These are phyloP conservation scores for Ianthella basta DNA, from an alignment of 37 sponge, comb jelly and placozoan species.

Conservation along the genomic window DNA sequence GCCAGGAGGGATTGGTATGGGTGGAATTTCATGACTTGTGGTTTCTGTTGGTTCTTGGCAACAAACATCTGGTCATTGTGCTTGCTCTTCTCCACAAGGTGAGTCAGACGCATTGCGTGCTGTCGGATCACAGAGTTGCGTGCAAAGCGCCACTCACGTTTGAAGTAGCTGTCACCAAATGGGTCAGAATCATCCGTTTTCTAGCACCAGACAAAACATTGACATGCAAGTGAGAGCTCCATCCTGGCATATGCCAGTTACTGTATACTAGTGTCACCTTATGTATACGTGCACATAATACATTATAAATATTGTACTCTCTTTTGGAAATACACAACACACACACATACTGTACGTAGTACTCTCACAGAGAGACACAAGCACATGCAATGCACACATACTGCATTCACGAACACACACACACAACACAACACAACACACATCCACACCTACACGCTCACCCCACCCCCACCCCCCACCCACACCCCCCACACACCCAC, in stretches of 20 bases:
- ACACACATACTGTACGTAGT: conserved; percentile 29
- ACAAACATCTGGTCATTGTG: conserved; percentile 83
- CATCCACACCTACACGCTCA: no score
- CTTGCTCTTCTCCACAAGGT: conserved; percentile 35
- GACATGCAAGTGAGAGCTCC: no score
- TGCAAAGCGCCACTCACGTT: conserved; percentile 74
- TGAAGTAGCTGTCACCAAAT: conserved; percentile 62
- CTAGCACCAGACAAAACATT: conserved; percentile 18
- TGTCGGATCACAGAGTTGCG: conserved; percentile 37
- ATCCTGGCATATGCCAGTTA: background rate
- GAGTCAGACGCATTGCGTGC: background rate
- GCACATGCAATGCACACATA: no score
- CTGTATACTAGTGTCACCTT: background rate
- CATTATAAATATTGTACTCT: background rate
- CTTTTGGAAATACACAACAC: no score
- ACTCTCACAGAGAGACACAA: no score
- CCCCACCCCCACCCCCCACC: no score
- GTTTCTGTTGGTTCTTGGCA: conserved; percentile 66
- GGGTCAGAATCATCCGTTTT: conserved; percentile 75
- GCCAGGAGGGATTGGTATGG: conserved; percentile 77
- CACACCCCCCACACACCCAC: conserved; percentile 7
- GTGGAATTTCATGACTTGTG: conserved; percentile 80
- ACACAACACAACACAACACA: no score
- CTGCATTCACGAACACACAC: no score
- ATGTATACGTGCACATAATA: conserved; percentile 1